Evolutionary conservation across 2,113 vertebrate species (phyloP), one percentile per base, ranked within the genome.

Genomic region (Scytalopus superciliaris): DNA sequence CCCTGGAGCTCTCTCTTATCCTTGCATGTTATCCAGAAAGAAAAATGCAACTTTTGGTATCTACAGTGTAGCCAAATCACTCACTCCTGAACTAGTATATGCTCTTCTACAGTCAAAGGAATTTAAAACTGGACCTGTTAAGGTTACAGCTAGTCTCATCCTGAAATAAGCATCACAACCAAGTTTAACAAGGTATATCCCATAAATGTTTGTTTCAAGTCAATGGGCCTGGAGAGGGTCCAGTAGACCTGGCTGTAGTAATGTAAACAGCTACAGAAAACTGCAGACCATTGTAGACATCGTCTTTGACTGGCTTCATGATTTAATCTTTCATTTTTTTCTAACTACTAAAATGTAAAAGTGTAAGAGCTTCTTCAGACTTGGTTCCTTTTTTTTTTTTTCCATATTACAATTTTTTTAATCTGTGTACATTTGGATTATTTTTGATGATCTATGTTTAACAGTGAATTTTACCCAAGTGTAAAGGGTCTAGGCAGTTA

Each of bases 201-300:
- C 42, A 5, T 7, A 85, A 79, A 19, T 14, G 8, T 19, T 68
- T 90, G 10, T 72, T 68, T 52, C 9, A n/a, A 87, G 77, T 63
- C 49, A 52, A 1, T 13, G 14, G 39, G 10, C 12, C 11, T 6
- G 2, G 9, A 25, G 14, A 0, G 0, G 79, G 52, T 6, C 5
- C 52, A 50, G 21, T 3, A 72, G 52, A 42, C 10, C 23, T 19
- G 62, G 12, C 13, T 69, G 15, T 39, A 76, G n/a, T 15, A 33
- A 40, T 0, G 0, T 35, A 27, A 79, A 64, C 24, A 83, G 15
- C 19, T 64, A 24, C 15, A 60, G 39, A 56, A 9, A 60, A 22
- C 23, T n/a, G 12, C 24, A 80, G 47, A 59, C 18, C 21, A 40
- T 6, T 44, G 18, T 8, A 52, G 56, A 44, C 8, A 44, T 44